phyloP scores from a whole-genome alignment of 2,888 invertebrate genomes.

The Lochmaea capreae region DNA sequence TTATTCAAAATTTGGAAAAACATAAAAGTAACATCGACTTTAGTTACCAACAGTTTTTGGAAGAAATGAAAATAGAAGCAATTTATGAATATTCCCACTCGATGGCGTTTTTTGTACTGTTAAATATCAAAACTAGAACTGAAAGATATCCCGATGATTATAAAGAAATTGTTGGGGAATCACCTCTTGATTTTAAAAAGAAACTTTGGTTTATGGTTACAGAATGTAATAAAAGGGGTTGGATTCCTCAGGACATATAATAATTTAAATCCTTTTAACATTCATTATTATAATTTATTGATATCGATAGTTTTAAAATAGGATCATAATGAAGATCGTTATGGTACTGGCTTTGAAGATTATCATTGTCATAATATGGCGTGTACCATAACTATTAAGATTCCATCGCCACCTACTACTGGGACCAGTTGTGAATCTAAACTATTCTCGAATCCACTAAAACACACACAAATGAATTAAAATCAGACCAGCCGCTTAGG shows the following conservation, averaged over 20 bases:
- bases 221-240: slow-evolving; percentile 22
- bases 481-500: no score
- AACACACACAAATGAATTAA: no score
- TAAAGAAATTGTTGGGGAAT: background rate
- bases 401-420: no score
- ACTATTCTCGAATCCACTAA: no score
- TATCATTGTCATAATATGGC: no score
- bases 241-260: slow-evolving; percentile 22
- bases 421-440: no score
- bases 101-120: background rate
- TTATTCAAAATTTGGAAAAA: slow-evolving; percentile 3
- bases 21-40: slow-evolving; percentile 16
- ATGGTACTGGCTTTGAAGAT: no score
- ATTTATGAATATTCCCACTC: background rate
- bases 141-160: background rate
- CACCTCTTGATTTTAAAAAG: background rate
- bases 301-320: no score
- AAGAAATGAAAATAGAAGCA: slow-evolving; percentile 22
- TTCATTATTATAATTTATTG: no score
- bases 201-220: slow-evolving; percentile 1
- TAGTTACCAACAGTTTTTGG: slow-evolving; percentile 13
- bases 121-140: background rate
- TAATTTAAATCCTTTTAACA: no score
- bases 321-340: no score
- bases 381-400: no score